A percentile compares a stretch with the other conserved stretches of the same genome.
These are phyloP conservation scores for Eupithecia exiguata DNA, from an alignment of 2,888 invertebrate species.

Conservation along the genomic window DNA sequence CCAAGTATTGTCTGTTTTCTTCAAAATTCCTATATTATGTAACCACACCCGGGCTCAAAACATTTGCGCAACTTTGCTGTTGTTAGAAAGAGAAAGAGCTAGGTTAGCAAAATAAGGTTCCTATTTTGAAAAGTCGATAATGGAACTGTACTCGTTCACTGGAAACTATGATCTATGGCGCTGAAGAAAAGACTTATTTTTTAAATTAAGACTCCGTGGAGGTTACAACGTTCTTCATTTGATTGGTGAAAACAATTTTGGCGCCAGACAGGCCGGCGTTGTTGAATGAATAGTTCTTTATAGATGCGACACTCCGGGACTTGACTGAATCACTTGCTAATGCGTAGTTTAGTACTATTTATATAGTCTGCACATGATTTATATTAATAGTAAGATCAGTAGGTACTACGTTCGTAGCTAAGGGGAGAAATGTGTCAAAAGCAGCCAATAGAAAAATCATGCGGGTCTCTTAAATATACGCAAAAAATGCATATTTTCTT, in stretches of 20 bases:
- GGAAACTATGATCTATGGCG: not conserved
- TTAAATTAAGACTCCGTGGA: slow-evolving; percentile 5
- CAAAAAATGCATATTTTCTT: too few relatives aligned
- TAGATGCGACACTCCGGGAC: slow-evolving; percentile 17
- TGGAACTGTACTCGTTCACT: not conserved
- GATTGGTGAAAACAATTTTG: slow-evolving; percentile 56
- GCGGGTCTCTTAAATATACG: too few relatives aligned
- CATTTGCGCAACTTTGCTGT: not conserved
- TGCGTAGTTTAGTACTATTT: not conserved
- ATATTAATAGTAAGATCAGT: not conserved
- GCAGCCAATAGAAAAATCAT: too few relatives aligned
- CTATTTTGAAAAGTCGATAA: slow-evolving; percentile 7
- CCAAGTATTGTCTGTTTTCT: not conserved
- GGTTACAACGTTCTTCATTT: slow-evolving; percentile 52
- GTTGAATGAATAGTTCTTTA: not conserved
- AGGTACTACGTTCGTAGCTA: not conserved
- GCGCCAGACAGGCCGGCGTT: slow-evolving; percentile 74
- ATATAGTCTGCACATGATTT: not conserved
- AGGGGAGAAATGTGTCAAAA: too few relatives aligned
- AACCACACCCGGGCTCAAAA: not conserved
- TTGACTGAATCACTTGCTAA: not conserved
- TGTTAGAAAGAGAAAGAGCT: slow-evolving; percentile 2
- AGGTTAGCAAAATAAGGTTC: not conserved
- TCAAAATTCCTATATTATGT: not conserved
- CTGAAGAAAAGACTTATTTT: not conserved